A percentile compares a stretch with the other conserved stretches of the same genome.
Conservation (phyloP, 2,888 invertebrate species). For the Camponotus fellah region DNA sequence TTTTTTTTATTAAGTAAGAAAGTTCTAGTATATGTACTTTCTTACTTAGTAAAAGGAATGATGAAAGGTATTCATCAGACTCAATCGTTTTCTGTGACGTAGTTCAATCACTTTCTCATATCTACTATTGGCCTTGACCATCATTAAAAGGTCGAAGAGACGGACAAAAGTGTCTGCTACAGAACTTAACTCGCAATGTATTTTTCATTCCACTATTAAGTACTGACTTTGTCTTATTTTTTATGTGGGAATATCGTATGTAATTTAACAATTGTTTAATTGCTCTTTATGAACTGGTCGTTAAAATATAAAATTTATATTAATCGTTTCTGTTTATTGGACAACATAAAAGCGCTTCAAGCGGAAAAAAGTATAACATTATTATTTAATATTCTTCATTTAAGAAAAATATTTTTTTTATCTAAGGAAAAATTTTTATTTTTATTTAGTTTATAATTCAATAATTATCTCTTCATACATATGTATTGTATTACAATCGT, state of each 20-base stretch:
- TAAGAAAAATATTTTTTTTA: not conserved
- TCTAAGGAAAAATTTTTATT: not conserved
- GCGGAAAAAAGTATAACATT: not conserved
- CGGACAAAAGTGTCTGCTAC: slow-evolving; percentile 62
- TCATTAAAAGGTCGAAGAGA: slow-evolving; percentile 71
- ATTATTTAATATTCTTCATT: not conserved
- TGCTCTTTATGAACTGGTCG: slow-evolving; percentile 2
- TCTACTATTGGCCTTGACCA: slow-evolving; percentile 74
- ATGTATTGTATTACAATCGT: not conserved
- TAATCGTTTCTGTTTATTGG: not conserved
- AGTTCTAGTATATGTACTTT: slow-evolving; percentile 19
- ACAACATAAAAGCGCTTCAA: not conserved
- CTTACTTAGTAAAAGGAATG: slow-evolving; percentile 35
- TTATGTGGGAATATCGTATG: slow-evolving; percentile 60
- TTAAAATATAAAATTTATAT: not conserved
- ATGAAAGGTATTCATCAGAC: slow-evolving; percentile 15
- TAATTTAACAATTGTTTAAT: slow-evolving; percentile 45
- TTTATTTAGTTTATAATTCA: not conserved
- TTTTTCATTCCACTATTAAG: slow-evolving; percentile 64
- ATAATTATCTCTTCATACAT: not conserved
- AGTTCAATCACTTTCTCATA: slow-evolving; percentile 74
- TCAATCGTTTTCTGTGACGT: slow-evolving; percentile 58
- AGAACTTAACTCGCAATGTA: slow-evolving; percentile 58
- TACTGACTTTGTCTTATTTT: slow-evolving; percentile 56
- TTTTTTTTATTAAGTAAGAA: not conserved